These are phyloP conservation scores for Stenichneumon culpator DNA, from an alignment of 2,888 invertebrate species.

Conservation along the genomic window DNA sequence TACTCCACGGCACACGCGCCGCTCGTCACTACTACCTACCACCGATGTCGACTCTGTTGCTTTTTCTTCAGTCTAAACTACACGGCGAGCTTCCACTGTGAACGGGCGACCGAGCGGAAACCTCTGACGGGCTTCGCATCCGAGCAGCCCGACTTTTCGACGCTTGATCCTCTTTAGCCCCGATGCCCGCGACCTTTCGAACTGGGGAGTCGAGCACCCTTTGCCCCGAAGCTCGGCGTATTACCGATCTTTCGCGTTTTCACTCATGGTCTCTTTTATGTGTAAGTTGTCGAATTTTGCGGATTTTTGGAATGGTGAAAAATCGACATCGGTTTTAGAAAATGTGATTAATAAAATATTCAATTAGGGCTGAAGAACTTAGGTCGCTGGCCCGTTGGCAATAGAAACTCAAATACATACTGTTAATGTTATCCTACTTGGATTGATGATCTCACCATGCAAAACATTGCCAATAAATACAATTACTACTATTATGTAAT, in stretches of 20 bases:
- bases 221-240: not conserved
- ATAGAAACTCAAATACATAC: too few species aligned
- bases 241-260: not conserved
- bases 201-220: conserved; percentile 42
- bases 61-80: conserved; percentile 49
- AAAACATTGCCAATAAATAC: too few species aligned
- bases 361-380: too few species aligned
- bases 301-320: not conserved
- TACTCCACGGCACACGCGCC: conserved; percentile 51
- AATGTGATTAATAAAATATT: not conserved
- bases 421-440: too few species aligned
- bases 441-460: too few species aligned
- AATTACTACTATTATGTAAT: too few species aligned
- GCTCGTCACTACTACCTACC: conserved; percentile 37
- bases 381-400: too few species aligned
- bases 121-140: conserved; percentile 67
- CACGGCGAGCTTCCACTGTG: conserved; percentile 67
- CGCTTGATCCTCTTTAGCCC: conserved; percentile 63
- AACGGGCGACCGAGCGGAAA: conserved; percentile 65
- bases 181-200: conserved; percentile 37
- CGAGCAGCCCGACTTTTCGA: conserved; percentile 69
- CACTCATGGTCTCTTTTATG: not conserved
- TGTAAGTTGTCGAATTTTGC: not conserved
- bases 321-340: not conserved
- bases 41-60: conserved; percentile 31